Evolutionary conservation across 2,888 invertebrate species (phyloP), one percentile per base, ranked within the genome.

Genomic region (Cephalotes varians): DNA sequence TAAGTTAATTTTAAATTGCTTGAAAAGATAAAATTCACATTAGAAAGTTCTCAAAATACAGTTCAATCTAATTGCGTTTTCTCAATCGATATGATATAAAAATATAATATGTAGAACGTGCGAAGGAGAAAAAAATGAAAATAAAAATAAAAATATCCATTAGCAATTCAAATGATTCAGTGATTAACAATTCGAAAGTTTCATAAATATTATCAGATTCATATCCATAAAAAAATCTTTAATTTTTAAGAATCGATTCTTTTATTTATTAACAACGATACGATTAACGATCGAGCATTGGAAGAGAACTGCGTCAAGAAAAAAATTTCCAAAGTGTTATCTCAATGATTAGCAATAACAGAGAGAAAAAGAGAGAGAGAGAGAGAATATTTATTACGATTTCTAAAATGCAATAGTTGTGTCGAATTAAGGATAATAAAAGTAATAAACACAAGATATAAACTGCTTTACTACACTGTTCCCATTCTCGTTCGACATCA

Each of bases 401-500:
- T 31, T n/a, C 67, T 31, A 47, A 77, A 77, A 77, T 67, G 25
- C n/a, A 34, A 12, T 34, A 2, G 40, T 54, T 40, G 44, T 21
- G 51, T 56, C 31, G 44, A 44, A 58, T 40, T 49, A 37, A 28
- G 49, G 67, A 77, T 67, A 77, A 67, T 77, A 67, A 67, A 28
- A 65, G 44, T 67, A 67, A 67, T 67, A 58, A 77, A 28, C 73
- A n/a, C 7, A 54, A 64, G 37, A 47, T 49, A 67, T 37, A 81
- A 81, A 71, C 77, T 56, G 77, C 73, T 77, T 77, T 31, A 44
- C 25, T 44, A 71, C 77, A 54, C 31, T 21, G 77, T 44, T 69
- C 54, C 40, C 69, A 31, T 69, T 77, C 54, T 54, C 76, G 44
- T 56, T 56, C 51, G 40, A 54, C 54, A 40, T 74, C 37, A 67